phyloP scores from a whole-genome alignment of 1,140 invertebrate genomes.

The Drosophila watanabei region DNA sequence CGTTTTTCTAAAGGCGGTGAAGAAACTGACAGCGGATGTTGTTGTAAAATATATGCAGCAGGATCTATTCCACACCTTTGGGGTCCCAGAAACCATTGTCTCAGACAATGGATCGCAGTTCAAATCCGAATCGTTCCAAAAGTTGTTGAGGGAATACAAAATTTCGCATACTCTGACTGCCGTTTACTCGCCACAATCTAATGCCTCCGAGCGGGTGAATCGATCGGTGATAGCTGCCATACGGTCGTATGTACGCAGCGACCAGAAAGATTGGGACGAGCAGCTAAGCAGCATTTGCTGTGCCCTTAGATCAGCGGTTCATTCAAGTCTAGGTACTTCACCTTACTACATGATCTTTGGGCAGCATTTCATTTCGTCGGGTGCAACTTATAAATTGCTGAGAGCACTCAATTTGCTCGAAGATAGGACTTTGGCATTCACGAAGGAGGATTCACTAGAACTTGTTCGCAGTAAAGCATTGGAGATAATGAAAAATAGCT shows the following conservation, averaged over 20 bases:
- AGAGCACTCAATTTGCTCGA: no score
- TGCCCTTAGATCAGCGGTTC: slow-evolving; percentile 1
- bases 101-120: background rate
- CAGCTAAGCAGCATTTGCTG: background rate
- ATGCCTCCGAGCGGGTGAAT: background rate
- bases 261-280: background rate
- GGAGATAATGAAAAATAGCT: background rate
- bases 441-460: background rate
- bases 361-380: background rate
- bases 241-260: background rate
- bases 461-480: background rate
- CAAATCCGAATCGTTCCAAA: background rate
- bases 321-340: background rate
- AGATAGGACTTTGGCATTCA: no score
- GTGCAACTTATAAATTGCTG: background rate
- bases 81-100: background rate
- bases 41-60: background rate
- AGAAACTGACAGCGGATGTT: background rate
- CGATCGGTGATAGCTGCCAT: background rate
- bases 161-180: background rate
- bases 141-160: background rate
- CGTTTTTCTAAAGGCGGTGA: background rate
- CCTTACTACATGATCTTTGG: background rate
- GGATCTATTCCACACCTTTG: background rate
- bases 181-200: background rate